These are phyloP conservation scores for Colossoma macropomum DNA, from an alignment of 2,113 vertebrate species.

Conservation along the genomic window DNA sequence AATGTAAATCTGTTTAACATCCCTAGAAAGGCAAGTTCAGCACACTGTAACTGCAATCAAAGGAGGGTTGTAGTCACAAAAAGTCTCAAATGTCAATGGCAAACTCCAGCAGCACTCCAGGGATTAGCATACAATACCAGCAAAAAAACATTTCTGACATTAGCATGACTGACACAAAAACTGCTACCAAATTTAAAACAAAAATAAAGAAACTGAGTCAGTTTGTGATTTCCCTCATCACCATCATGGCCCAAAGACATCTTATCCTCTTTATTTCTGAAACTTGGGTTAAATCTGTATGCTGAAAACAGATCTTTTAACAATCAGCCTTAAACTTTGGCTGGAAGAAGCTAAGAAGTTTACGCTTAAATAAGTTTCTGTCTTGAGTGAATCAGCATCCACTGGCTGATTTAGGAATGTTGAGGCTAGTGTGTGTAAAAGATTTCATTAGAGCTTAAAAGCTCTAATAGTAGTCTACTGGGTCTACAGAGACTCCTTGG, in stretches of 20 bases:
- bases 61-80: slow-evolving; percentile 9
- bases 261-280: neutral
- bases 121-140: neutral
- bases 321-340: neutral
- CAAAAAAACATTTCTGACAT: neutral
- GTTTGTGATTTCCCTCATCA: neutral
- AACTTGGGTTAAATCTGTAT: neutral
- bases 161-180: slow-evolving; percentile 13
- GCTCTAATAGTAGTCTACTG: neutral
- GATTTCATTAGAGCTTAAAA: neutral
- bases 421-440: neutral
- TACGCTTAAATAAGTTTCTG: neutral
- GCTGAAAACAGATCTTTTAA: neutral
- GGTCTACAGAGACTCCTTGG: neutral
- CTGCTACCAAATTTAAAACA: neutral
- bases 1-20: slow-evolving; percentile 27
- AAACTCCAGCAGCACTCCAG: slow-evolving; percentile 21
- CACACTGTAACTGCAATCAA: slow-evolving; percentile 31
- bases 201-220: neutral
- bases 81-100: slow-evolving; percentile 11
- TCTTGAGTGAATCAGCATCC: neutral
- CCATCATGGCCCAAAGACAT: neutral
- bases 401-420: slow-evolving; percentile 14
- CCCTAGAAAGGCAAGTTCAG: slow-evolving; percentile 32
- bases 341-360: neutral